phyloP scores from a whole-genome alignment of 2,113 vertebrate genomes.

The Cinclus mexicanus region DNA sequence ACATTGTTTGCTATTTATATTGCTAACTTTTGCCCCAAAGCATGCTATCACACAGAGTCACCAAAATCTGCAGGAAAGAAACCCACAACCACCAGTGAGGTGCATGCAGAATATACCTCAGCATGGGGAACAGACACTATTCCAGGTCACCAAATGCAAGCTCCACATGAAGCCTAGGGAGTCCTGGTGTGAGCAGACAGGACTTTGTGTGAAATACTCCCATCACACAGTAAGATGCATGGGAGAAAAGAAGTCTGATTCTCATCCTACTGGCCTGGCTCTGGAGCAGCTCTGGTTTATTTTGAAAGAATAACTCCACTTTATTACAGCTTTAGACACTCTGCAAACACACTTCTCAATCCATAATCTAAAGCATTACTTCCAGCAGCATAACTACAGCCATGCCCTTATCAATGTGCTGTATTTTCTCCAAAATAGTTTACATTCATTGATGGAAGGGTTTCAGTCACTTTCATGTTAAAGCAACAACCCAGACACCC shows the following conservation, averaged over 20 bases:
- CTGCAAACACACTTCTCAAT: neutral
- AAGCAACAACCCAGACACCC: neutral
- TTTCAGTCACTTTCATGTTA: neutral
- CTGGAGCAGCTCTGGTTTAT: neutral
- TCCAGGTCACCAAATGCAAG: neutral
- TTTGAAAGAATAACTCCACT: neutral
- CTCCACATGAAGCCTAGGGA: neutral
- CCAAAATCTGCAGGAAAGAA: neutral
- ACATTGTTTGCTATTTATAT: neutral
- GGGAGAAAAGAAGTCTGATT: neutral
- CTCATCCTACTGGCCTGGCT: neutral
- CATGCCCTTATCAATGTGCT: neutral
- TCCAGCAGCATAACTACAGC: neutral
- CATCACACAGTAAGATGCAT: neutral
- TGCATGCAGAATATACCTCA: neutral
- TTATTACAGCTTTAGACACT: neutral
- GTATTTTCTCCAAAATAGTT: neutral
- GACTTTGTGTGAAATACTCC: neutral
- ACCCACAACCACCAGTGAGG: rapidly evolving
- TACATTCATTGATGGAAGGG: neutral
- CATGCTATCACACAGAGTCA: neutral
- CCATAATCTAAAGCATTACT: neutral
- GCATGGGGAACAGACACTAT: neutral
- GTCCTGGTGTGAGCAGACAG: neutral
- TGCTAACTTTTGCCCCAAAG: neutral